Evolutionary conservation across 1,140 invertebrate genomes (phyloP), one percentile per base, ranked within the genome.

Genomic region (Sinonovacula constricta): DNA sequence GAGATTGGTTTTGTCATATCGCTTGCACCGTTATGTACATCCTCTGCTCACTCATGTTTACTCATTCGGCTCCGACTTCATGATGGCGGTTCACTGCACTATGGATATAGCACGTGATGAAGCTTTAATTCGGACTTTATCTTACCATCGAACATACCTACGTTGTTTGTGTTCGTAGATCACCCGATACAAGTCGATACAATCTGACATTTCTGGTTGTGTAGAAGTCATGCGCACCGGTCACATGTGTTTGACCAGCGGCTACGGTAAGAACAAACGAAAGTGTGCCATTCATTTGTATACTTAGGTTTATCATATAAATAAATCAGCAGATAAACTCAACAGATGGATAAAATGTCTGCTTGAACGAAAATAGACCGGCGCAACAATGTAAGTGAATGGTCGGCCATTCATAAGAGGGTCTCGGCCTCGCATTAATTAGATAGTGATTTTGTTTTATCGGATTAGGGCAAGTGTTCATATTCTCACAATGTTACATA

Each of bases 161-260:
- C 15, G 60, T 75, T 75, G 71, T 75, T 75, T 60, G 51, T 75
- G 62, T 75, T 75, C 66, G 62, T 75, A 75, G 71, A 75, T 75
- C n/a, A 22, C 31, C 22, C 45, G 71, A 75, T 75, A 75, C 31
- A n/a, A n/a, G 14, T 12, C 53, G 71, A 75, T 75, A 75, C 33
- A 39, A 75, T 75, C 71, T 65, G 71, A 75, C 62, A 33, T 30
- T 53, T 75, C 57, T 34, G 49, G 62, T 30, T 54, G 7, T 28
- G 51, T 5, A 31, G 26, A 28, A 53, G 33, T 36, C n/a, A 49
- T 26, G 39, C 28, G 30, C 34, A 63, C 36, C 62, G 45, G 60
- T 24, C 39, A 66, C 71, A 62, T 63, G 45, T 36, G 59, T 31
- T 30, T 56, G 60, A 39, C 71, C 62, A 39, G 57, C 14, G 71